These are phyloP conservation scores for Protophormia terraenovae DNA, from an alignment of 2,888 invertebrate genomes.

Conservation along the genomic window DNA sequence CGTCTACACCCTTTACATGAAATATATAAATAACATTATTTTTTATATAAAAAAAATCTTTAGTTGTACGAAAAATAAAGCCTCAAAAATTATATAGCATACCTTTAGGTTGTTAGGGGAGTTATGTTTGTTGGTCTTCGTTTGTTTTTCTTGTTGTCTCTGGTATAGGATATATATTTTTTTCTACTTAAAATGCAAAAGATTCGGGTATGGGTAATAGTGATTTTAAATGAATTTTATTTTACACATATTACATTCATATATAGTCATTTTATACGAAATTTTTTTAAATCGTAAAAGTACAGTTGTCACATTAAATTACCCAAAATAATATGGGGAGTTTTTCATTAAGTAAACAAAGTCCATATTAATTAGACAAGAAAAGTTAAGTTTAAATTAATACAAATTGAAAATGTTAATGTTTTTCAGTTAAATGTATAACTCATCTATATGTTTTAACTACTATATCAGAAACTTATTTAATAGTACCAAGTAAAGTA, in stretches of 20 bases:
- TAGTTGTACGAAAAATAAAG: slow-evolving; percentile 50
- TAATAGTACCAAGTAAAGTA: too few species aligned
- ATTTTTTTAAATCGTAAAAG: not conserved
- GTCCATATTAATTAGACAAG: too few species aligned
- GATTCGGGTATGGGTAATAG: slow-evolving; percentile 47
- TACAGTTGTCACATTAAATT: slow-evolving; percentile 27
- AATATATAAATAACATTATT: not conserved
- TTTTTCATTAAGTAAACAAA: too few species aligned
- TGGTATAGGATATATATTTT: slow-evolving; percentile 7
- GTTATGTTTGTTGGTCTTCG: slow-evolving; percentile 1
- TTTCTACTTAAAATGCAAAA: slow-evolving; percentile 29
- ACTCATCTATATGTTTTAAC: too few species aligned
- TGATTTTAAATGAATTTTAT: slow-evolving; percentile 30
- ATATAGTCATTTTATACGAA: too few species aligned
- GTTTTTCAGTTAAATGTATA: too few species aligned
- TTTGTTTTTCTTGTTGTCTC: slow-evolving; percentile 12
- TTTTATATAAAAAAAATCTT: slow-evolving; percentile 12
- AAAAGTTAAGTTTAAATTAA: too few species aligned
- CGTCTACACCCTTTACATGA: slow-evolving; percentile 21
- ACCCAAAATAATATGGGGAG: too few species aligned
- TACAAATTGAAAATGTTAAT: too few species aligned
- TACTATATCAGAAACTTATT: too few species aligned
- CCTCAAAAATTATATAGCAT: slow-evolving; percentile 54
- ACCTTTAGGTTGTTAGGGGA: slow-evolving; percentile 52
- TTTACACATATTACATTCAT: not conserved